Base-by-base conservation (phyloP, 2,888 invertebrate genomes). In the Netelia melanura region DNA sequence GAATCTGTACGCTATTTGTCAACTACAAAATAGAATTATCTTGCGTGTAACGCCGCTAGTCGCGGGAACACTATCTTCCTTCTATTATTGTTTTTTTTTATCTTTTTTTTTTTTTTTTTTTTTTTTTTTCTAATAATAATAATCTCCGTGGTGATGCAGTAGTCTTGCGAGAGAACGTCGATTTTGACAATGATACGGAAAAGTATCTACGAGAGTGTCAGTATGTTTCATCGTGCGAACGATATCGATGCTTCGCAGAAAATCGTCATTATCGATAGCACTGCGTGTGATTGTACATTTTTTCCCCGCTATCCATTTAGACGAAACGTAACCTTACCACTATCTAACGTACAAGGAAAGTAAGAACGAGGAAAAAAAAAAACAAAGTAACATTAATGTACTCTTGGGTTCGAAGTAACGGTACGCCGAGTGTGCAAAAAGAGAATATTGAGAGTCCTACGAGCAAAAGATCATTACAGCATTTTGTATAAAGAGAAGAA, bases 401-500 rank as follows among this genome's bases (percentile, higher is more conserved):
- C 43, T 17, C 10, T 43, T 74, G 44, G 17, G 21, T 64, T 64
- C 14, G 52, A 61, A 68, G 17, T 61, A 70, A 30, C 68, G 61
- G 44, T 68, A 70, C 68, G 62, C 64, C 54, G 71, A 11, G 21
- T 62, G 54, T 71, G 54, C 61, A 70, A 62, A 62, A 38, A 62
- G 44, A 71, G 30, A 71, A 38, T 43, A 77, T 65, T 67, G 44
- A 77, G 44, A 44, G 64, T 58, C 77, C 38, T 38, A 38, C 38
- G 38, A 38, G 38, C 38, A 38, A 38, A 38, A 38, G 38, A 58
- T 65, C 67, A 77, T 77, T 68, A 58, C 44, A 30, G 58, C 48
- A 68, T 78, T 78, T 48, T 48, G 48, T 78, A 67, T 78, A 89
- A 86, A 88, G 85, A 82, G 84, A 87, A 85, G 72, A 80, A 79